phyloP scores from a whole-genome alignment of 2,888 invertebrate species.

The Drosophila falleni region DNA sequence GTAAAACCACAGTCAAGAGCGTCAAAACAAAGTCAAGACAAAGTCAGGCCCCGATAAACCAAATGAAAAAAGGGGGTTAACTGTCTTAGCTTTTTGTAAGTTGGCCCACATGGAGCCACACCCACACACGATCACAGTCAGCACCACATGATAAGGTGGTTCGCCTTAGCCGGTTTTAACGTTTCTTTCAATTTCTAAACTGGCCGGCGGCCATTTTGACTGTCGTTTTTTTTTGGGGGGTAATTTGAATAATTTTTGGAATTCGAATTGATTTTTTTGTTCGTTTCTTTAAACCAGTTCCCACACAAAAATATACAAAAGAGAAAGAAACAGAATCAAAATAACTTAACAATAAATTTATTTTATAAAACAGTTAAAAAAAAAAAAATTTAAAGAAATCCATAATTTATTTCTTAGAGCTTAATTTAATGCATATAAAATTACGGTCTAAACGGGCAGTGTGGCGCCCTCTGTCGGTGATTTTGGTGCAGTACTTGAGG shows the following conservation, averaged over 20 bases:
- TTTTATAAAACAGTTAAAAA: constrained; percentile 21
- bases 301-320: constrained; percentile 14
- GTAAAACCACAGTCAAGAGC: constrained; percentile 33
- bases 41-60: constrained; percentile 29
- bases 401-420: constrained; percentile 39
- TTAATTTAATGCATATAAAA: constrained; percentile 38
- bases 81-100: constrained; percentile 29
- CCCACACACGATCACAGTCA: constrained; percentile 31
- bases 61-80: constrained; percentile 21
- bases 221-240: background rate
- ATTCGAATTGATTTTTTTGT: constrained; percentile 14
- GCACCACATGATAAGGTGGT: constrained; percentile 14
- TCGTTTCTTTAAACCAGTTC: constrained; percentile 40
- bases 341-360: constrained; percentile 42
- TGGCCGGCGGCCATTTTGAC: constrained; percentile 42
- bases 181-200: constrained; percentile 44
- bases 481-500: constrained; percentile 1
- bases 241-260: constrained; percentile 37
- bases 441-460: constrained; percentile 32
- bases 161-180: constrained; percentile 41
- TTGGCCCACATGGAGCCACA: constrained; percentile 34
- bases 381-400: constrained; percentile 9
- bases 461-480: constrained; percentile 27
- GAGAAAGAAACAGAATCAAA: background rate
- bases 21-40: constrained; percentile 40